Conservation (phyloP, 2,888 invertebrate species). For the Alentia gelatinosa region DNA sequence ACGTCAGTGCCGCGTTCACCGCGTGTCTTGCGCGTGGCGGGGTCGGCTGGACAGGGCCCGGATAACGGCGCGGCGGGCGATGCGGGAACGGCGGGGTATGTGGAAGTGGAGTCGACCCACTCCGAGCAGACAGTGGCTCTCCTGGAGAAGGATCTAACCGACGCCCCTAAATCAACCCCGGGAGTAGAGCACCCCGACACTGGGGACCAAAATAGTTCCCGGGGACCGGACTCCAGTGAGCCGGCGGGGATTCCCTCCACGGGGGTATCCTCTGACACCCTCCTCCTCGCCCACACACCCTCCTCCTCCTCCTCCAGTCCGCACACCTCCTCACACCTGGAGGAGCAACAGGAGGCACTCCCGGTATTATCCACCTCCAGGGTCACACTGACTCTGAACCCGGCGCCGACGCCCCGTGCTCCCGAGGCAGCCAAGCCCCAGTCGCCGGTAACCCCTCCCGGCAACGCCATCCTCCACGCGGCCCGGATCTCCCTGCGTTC, state of each 20-base stretch:
- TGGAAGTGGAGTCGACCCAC: background rate
- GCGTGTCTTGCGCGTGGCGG: background rate
- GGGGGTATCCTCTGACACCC: background rate
- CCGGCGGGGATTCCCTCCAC: background rate
- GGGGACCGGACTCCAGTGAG: background rate
- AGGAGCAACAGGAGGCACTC: background rate
- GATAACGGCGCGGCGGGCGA: background rate
- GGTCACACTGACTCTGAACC: background rate
- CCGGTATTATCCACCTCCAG: conserved; percentile 27
- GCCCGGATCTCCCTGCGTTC: background rate
- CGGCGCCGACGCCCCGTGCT: background rate
- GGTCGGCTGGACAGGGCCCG: background rate
- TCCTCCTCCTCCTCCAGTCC: background rate
- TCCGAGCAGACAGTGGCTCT: background rate
- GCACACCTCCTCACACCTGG: background rate
- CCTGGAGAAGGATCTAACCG: background rate
- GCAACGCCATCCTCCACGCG: background rate
- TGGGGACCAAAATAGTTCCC: background rate
- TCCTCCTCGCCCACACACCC: background rate
- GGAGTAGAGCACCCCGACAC: background rate
- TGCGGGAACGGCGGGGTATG: background rate
- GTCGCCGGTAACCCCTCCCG: background rate
- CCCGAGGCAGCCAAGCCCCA: background rate
- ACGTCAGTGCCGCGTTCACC: background rate
- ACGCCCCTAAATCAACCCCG: background rate